phyloP scores from a whole-genome alignment of 1,140 invertebrate genomes.

The Microplitis mediator region DNA sequence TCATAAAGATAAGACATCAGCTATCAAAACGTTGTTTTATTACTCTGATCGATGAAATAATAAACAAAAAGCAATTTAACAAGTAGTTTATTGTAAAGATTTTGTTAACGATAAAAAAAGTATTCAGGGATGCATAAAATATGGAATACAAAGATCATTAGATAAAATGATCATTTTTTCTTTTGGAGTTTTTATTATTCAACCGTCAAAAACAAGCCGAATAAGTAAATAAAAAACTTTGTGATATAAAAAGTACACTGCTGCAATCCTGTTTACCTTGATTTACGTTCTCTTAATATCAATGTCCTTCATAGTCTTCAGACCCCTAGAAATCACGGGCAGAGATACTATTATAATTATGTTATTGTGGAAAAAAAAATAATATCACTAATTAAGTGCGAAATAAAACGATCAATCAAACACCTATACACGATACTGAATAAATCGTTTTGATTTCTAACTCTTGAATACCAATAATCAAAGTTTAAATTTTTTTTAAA shows the following conservation, averaged over 20 bases:
- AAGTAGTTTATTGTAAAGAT: too few relatives aligned
- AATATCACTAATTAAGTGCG: not conserved
- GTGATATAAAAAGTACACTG: not conserved
- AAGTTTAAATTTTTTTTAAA: too few relatives aligned
- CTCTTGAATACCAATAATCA: too few relatives aligned
- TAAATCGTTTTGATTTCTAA: too few relatives aligned
- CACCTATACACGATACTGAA: too few relatives aligned
- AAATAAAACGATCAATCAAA: too few relatives aligned
- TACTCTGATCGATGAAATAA: too few relatives aligned
- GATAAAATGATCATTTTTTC: not conserved
- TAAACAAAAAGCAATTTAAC: too few relatives aligned
- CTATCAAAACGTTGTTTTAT: too few relatives aligned
- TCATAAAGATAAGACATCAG: too few relatives aligned
- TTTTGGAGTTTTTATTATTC: not conserved
- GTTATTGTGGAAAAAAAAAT: not conserved
- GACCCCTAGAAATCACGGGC: not conserved
- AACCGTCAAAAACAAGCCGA: not conserved
- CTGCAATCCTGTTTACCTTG: conserved; percentile 23
- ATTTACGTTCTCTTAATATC: conserved; percentile 15
- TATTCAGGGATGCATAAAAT: not conserved
- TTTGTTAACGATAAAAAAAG: not conserved
- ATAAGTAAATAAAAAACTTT: not conserved
- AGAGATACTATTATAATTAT: not conserved
- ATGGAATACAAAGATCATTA: not conserved
- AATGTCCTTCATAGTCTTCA: not conserved